Percentiles rank a stretch among this genome's conserved stretches.
phyloP scores from a whole-genome alignment of 2,888 invertebrate genomes.

The Xanthostigma xanthostigma region DNA sequence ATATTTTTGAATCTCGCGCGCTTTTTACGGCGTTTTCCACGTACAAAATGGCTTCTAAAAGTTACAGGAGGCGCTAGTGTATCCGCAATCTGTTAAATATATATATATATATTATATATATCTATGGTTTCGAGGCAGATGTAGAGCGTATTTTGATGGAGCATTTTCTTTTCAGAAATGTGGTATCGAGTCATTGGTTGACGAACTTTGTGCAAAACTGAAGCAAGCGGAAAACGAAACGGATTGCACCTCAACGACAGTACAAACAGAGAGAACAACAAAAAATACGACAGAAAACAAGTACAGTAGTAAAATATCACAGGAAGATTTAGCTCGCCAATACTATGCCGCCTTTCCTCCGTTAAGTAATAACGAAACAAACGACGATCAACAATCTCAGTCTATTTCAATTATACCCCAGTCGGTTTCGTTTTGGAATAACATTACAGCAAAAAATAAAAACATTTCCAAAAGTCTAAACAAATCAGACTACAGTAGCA shows the following conservation, averaged over 20 bases:
- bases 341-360: slow-evolving; percentile 69
- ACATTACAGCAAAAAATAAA: not conserved
- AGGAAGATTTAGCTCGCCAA: slow-evolving; percentile 52
- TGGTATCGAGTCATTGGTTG: slow-evolving; percentile 67
- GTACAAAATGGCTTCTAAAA: too few species aligned
- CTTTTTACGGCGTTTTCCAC: too few species aligned
- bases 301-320: slow-evolving; percentile 25
- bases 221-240: slow-evolving; percentile 44
- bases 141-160: slow-evolving; percentile 17
- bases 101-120: too few species aligned
- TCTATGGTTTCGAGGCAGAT: too few species aligned
- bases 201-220: slow-evolving; percentile 65
- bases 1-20: too few species aligned
- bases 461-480: not conserved
- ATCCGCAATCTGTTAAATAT: too few species aligned
- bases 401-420: too few species aligned
- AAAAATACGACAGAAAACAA: slow-evolving; percentile 21
- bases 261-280: slow-evolving; percentile 17
- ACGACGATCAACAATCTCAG: too few species aligned
- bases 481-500: not conserved
- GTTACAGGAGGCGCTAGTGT: too few species aligned
- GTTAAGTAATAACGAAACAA: slow-evolving; percentile 12
- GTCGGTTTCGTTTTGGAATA: too few species aligned
- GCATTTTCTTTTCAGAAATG: slow-evolving; percentile 44
- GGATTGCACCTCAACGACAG: slow-evolving; percentile 14